Evolutionary conservation across 1,140 invertebrate genomes (phyloP), one percentile per base, ranked within the genome.

Genomic region (Trachymyrmex cornetzi): DNA sequence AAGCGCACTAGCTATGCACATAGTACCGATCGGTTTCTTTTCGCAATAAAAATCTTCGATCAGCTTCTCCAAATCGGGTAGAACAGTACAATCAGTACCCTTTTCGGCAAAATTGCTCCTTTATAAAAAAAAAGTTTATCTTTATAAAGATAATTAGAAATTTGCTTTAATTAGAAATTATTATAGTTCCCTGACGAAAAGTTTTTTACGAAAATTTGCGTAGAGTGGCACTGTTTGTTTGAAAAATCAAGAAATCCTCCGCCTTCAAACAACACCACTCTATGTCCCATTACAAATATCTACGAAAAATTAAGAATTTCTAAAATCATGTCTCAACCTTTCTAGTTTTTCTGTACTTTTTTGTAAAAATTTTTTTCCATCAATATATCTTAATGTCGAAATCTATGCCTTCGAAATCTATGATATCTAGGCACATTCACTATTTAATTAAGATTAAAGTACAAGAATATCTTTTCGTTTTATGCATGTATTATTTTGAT

Each of bases 1-100:
- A 19, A 97, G 75, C 19, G 96, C 95, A 12, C 96, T 95, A n/a
- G 96, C 94, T 79, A 97, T 97, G 91, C 96, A 97, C 61, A 96
- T 96, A 38, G 96, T 87, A 77, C 95, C 97, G 72, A 97, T 96
- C 3, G 96, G 96, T 92, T 97, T 97, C 57, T 95, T 95, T 0
- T 93, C 92, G 22, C 91, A 90, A 90, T 96, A 95, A 90, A 97
- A 97, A 19, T 96, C 96, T 84, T 95, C 95, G 38, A 97, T 93
- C 0, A 96, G 92, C 59, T 94, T 92, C 59, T 94, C 94, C 7
- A 97, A 93, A 48, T 97, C 96, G 19, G 94, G 92, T 81, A 95
- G 91, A 0, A 97, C 94, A 6, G 92, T 95, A 90, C 96, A 96
- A 14, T 96, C 90, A 19, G 94, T 87, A 12, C 96, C 96, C 87